phyloP scores from a whole-genome alignment of 2,888 invertebrate genomes.

The Ypsolopha sequella region DNA sequence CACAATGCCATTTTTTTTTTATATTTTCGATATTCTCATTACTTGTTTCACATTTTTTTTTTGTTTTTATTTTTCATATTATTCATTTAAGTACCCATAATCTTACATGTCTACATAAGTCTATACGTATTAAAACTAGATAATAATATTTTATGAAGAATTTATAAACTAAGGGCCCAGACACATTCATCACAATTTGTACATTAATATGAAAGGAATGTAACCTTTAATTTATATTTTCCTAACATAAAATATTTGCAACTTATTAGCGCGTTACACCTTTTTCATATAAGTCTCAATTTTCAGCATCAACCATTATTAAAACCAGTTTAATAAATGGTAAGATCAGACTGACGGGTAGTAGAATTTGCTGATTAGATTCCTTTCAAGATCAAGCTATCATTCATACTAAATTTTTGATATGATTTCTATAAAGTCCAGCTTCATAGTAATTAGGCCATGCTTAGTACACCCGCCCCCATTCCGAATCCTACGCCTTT shows the following conservation, averaged over 20 bases:
- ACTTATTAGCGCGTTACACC: constrained; percentile 29
- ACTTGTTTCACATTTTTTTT: constrained; percentile 21
- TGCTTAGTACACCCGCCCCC: constrained; percentile 91
- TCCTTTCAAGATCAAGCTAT: constrained; percentile 53
- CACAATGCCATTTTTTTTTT: constrained; percentile 58
- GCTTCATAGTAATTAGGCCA: constrained; percentile 77
- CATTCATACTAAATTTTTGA: constrained; percentile 24
- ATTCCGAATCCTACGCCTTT: constrained; percentile 92
- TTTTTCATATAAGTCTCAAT: constrained; percentile 56
- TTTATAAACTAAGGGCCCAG: constrained; percentile 69
- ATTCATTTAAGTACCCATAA: constrained; percentile 14
- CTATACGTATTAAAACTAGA: constrained; percentile 41
- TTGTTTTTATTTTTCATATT: constrained; percentile 23
- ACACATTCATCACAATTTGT: constrained; percentile 65
- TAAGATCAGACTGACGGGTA: constrained; percentile 48
- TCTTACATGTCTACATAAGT: constrained; percentile 48
- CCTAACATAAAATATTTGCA: constrained; percentile 58
- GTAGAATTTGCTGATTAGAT: constrained; percentile 46
- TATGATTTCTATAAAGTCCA: constrained; percentile 54
- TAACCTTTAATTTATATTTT: constrained; percentile 69
- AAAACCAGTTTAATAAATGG: constrained; percentile 68
- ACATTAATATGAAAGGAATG: constrained; percentile 66
- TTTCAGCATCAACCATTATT: constrained; percentile 62
- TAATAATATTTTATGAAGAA: constrained; percentile 65
- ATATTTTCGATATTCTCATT: constrained; percentile 21